Conservation (phyloP, 2,113 vertebrate species). For the Datnioides undecimradiatus region DNA sequence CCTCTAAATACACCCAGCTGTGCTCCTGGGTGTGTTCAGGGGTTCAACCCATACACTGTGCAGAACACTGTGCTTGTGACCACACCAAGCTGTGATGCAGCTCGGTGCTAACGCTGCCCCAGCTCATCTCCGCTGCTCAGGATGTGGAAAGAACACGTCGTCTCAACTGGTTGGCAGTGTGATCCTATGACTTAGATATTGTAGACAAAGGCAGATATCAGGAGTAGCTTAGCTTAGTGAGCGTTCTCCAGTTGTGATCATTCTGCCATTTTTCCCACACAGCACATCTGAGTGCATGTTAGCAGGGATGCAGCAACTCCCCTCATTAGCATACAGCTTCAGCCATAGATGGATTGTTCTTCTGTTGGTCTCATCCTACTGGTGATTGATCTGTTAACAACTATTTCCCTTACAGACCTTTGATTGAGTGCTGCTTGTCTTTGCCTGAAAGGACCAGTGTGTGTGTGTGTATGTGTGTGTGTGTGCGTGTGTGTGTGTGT, state of each 20-base stretch:
- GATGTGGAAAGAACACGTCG: background rate
- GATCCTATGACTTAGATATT: background rate
- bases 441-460: slow-evolving; percentile 48
- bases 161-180: background rate
- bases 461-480: slow-evolving; percentile 45
- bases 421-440: slow-evolving; percentile 72
- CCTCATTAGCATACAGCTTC: slow-evolving; percentile 58
- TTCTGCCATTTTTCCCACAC: background rate
- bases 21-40: background rate
- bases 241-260: background rate
- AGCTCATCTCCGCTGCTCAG: background rate
- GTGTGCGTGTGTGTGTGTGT: slow-evolving; percentile 46
- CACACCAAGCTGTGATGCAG: background rate
- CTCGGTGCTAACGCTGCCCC: background rate
- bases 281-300: slow-evolving; percentile 24
- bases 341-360: slow-evolving; percentile 62
- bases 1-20: background rate
- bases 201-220: background rate
- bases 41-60: too few species aligned
- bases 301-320: slow-evolving; percentile 6
- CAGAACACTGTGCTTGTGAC: background rate
- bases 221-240: background rate
- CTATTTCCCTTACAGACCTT: slow-evolving; percentile 75
- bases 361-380: slow-evolving; percentile 59
- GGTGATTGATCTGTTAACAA: slow-evolving; percentile 76